A percentile compares a stretch with the other conserved stretches of the same genome.
Evolutionary conservation across 2,113 vertebrate species (phyloP).

Genomic region (Onychorhynchus coronatus): DNA sequence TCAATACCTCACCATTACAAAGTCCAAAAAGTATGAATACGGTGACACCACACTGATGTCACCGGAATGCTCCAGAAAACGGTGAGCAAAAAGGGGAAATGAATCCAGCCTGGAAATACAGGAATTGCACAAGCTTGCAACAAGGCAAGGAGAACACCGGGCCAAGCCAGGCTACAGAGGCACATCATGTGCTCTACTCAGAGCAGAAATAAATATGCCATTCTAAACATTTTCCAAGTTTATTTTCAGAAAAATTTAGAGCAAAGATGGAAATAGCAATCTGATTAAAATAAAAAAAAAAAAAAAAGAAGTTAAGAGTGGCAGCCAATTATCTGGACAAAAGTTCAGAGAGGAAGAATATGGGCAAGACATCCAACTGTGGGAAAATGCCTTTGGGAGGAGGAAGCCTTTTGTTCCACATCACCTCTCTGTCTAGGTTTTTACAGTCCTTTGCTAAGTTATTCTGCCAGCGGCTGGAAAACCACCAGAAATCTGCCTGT

Average conservation of each 20-base stretch:
- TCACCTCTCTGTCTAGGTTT: background rate
- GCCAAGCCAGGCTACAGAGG: background rate
- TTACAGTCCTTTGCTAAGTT: background rate
- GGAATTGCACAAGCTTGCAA: background rate
- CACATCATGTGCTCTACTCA: background rate
- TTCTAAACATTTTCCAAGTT: conserved; percentile 22
- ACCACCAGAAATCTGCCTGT: background rate
- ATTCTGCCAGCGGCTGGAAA: background rate
- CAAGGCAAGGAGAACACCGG: background rate
- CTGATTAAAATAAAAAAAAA: fast-evolving
- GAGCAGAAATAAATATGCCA: conserved; percentile 20
- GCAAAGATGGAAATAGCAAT: background rate
- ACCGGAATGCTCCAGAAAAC: background rate
- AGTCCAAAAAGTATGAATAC: background rate
- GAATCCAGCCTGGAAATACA: background rate
- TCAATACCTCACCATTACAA: background rate
- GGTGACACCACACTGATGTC: background rate
- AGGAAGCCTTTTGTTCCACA: background rate
- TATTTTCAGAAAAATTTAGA: conserved; percentile 36
- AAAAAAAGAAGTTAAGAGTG: fast-evolving
- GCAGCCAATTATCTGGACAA: background rate
- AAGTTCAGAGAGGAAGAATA: background rate
- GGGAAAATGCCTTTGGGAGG: background rate
- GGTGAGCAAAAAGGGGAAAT: background rate
- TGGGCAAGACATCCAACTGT: background rate